These are phyloP conservation scores for Xenopus laevis DNA, from an alignment of 2,113 vertebrate species.

Conservation along the genomic window DNA sequence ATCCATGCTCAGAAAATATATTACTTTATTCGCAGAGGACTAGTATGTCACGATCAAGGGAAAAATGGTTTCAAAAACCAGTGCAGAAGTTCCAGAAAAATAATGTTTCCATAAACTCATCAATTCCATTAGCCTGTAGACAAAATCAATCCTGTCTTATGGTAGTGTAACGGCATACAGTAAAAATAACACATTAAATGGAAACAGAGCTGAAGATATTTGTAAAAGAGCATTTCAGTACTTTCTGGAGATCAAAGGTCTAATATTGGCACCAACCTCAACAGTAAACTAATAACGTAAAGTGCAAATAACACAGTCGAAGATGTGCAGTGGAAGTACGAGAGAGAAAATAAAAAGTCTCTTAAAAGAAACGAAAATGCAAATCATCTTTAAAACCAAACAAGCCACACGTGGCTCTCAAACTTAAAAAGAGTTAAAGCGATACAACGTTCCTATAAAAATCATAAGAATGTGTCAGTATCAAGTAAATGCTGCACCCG, in stretches of 20 bases:
- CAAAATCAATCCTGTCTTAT: conserved; percentile 28
- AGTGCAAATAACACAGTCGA: too few relatives aligned
- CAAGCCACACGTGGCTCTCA: too few relatives aligned
- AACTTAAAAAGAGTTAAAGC: too few relatives aligned
- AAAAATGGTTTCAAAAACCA: conserved; percentile 30
- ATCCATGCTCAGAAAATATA: conserved; percentile 32
- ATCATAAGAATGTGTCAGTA: too few relatives aligned
- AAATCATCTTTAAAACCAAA: too few relatives aligned
- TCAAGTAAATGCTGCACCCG: too few relatives aligned
- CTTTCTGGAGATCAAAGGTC: neutral
- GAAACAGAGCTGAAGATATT: conserved; percentile 3
- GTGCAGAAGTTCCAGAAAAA: conserved; percentile 22
- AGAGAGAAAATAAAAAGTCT: too few relatives aligned
- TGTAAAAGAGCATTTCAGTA: neutral
- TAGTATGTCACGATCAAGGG: conserved; percentile 20
- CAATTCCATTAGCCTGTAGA: conserved; percentile 29
- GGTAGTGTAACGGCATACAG: neutral
- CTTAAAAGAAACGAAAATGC: too few relatives aligned
- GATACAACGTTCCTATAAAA: too few relatives aligned
- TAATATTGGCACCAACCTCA: conserved; percentile 1
- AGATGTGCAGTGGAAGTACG: too few relatives aligned
- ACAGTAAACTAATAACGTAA: too few relatives aligned
- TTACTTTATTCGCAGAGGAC: conserved; percentile 16
- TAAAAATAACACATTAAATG: conserved; percentile 20
- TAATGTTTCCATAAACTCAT: conserved; percentile 33